Evolutionary conservation across 2,113 vertebrate genomes (phyloP), one percentile per base, ranked within the genome.

Genomic region (Panthera uncia): DNA sequence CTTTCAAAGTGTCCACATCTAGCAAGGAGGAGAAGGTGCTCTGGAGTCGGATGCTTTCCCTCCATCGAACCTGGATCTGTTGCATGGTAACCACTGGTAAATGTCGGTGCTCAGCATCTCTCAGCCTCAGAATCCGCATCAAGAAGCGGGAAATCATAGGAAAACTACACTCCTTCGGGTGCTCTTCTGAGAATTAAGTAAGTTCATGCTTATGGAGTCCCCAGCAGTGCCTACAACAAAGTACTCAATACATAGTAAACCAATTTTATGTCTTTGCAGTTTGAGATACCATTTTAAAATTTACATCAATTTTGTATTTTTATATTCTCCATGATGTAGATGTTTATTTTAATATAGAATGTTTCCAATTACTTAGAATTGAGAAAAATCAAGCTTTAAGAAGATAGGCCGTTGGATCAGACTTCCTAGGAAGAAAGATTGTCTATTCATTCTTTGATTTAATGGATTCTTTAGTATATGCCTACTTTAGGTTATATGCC

Each of bases 391-490:
- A 79, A 73, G 3, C 5, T 36, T 76, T 66, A 85, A 82, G 84
- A 83, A 84, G 38, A 23, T 91, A 73, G 5, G 11, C 1, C 68
- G 1, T 21, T 90, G 82, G 86, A 92, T 89, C 5, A 68, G 65
- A 94, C 8, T 91, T 93, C 38, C 13, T 52, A 50, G 2, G 12
- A 88, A 82, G 21, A 95, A 74, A 82, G 9, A 82, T 31, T 69
- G 1, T 82, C 90, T 83, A 78, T 89, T 71, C n/a, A 84, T 74
- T 83, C 21, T 88, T 80, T 63, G 18, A 69, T 81, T 81, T 89
- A 95, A 88, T 65, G 48, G 19, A 63, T 63, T 63, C 84, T 91
- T 96, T 84, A 89, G 80, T 63, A 14, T 9, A 91, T 80, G 41
- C 16, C 8, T 76, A 76, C 12, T 93, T 74, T 52, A 80, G 27